These are phyloP conservation scores for Antitype chi DNA, from an alignment of 2,888 invertebrate species.

Conservation along the genomic window DNA sequence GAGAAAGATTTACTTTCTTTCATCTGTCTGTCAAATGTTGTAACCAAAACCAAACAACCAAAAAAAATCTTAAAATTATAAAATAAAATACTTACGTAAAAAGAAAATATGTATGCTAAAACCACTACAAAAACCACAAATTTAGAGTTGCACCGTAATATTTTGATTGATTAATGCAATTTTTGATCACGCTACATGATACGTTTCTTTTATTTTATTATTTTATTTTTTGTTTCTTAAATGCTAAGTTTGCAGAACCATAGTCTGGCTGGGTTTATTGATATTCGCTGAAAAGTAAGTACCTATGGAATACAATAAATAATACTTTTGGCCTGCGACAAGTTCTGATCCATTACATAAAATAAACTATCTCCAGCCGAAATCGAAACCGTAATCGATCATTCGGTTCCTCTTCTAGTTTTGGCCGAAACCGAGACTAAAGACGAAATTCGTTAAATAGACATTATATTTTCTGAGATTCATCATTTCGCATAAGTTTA, in stretches of 20 bases:
- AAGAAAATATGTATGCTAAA: neutral
- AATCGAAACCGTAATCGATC: neutral
- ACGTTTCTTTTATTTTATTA: neutral
- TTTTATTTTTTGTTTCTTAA: neutral
- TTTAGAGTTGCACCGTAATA: neutral
- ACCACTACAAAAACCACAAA: slow-evolving; percentile 1
- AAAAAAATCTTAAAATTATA: neutral
- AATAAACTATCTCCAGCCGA: neutral
- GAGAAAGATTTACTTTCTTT: neutral
- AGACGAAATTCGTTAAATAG: neutral
- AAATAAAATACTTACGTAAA: neutral
- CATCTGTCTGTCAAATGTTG: neutral
- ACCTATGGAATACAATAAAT: neutral
- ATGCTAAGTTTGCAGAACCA: neutral
- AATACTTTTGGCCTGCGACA: neutral
- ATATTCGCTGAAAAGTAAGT: neutral
- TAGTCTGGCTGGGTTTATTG: neutral
- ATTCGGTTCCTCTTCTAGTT: neutral
- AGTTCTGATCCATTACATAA: neutral
- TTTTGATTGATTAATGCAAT: neutral
- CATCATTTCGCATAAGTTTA: neutral
- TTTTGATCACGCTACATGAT: neutral
- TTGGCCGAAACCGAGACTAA: neutral
- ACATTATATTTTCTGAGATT: neutral
- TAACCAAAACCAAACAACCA: neutral